Base-by-base conservation (phyloP, 1,140 invertebrate species). In the Drosophila sucinea region DNA sequence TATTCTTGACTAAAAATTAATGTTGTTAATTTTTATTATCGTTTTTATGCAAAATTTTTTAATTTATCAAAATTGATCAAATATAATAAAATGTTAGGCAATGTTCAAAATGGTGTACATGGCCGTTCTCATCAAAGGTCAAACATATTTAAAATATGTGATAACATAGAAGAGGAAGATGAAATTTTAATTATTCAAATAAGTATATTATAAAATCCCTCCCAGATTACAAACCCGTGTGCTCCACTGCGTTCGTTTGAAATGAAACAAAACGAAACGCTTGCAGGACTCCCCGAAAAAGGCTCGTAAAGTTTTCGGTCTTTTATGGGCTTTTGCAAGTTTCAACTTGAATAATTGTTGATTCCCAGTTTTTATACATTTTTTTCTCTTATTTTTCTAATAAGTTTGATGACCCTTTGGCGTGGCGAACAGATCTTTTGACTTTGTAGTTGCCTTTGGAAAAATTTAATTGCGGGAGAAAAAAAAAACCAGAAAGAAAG, bases 281-380 rank as follows among this genome's bases (percentile, higher is more conserved):
- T 71, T 83, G 54, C 33, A 60, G 67, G 54, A 85, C 58, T 61
- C 44, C 35, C 64, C 29, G 35, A 61, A 69, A 70, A 63, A 56
- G 64, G 68, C 73, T 84, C 84, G 80, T 87, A 87, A 87, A 87
- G 79, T 79, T 84, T 80, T 78, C 60, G 70, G 70, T 70, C 76
- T 87, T 87, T 87, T 87, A 87, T 84, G 73, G 66, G 64, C 65
- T 56, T 60, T 64, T 56, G 44, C 44, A 51, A 73, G 77, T 70
- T 81, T 86, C 57, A 68, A 72, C 61, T 54, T 71, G 73, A 87
- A 89, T 87, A 87, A 87, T 87, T 87, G 84, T 87, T 71, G 77
- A 67, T 69, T 60, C 29, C 7, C 41, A 25, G 33, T 60, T 54
- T 41, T n/a, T 29, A 47, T 47, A 47, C 44, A 47, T 47, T 47